Conservation (phyloP, 2,797 vertebrate species). For the Morus bassanus region DNA sequence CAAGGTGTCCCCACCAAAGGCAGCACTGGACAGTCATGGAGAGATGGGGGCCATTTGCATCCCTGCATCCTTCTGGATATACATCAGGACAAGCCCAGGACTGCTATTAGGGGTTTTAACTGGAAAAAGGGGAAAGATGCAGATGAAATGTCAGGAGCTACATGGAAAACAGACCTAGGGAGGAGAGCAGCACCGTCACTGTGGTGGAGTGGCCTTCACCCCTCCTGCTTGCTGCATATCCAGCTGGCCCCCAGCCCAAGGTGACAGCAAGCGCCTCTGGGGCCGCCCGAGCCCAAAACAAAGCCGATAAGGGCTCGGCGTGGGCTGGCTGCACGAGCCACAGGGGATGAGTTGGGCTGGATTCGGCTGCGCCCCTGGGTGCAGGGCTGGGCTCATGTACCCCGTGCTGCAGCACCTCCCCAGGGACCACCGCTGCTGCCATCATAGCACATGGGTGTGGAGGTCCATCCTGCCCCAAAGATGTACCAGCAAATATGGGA, state of each 20-base stretch:
- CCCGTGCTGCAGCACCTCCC: background rate
- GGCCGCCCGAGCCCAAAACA: background rate
- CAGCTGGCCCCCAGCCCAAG: slow-evolving; percentile 15
- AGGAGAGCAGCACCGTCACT: background rate
- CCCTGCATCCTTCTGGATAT: background rate
- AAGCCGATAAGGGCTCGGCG: background rate
- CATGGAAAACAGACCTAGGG: fast-evolving
- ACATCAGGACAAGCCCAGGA: background rate
- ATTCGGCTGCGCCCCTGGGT: background rate
- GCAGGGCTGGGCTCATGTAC: background rate
- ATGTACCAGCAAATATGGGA: background rate
- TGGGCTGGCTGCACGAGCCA: background rate
- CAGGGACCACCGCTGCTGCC: background rate
- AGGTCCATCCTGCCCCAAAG: background rate
- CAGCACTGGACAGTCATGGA: fast-evolving
- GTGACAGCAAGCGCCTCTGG: background rate
- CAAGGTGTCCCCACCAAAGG: background rate
- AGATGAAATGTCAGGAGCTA: background rate
- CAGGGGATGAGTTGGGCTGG: fast-evolving
- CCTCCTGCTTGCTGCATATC: fast-evolving
- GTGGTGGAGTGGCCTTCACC: background rate
- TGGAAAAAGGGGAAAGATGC: background rate
- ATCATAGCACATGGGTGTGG: fast-evolving
- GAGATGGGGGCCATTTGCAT: fast-evolving
- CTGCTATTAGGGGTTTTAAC: background rate